These are phyloP conservation scores for Carassius gibelio DNA, from an alignment of 2,113 vertebrate genomes.

Conservation along the genomic window DNA sequence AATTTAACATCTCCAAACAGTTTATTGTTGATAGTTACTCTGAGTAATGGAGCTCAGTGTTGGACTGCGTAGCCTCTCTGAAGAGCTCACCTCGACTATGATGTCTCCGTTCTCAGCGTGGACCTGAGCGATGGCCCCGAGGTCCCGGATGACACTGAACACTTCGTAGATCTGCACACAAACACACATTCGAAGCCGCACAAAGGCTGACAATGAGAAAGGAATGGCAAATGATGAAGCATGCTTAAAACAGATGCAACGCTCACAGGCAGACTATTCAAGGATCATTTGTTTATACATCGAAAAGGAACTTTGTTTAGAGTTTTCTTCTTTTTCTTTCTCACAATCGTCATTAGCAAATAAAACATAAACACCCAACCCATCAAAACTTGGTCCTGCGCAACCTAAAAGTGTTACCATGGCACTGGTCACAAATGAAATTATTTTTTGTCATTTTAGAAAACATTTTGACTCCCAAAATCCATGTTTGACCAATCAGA, in stretches of 20 bases:
- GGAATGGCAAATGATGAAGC: constrained; percentile 5
- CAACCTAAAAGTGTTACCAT: not conserved
- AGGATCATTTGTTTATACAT: constrained; percentile 29
- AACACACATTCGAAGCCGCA: constrained; percentile 20
- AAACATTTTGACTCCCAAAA: not conserved
- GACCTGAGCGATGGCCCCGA: constrained; percentile 95
- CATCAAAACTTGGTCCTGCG: not conserved
- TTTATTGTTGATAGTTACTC: constrained; percentile 17
- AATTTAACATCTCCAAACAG: constrained; percentile 20
- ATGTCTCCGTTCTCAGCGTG: constrained; percentile 97
- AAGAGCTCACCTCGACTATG: constrained; percentile 85
- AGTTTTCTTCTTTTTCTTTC: no score
- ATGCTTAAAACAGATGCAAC: constrained; percentile 56
- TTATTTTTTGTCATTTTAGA: not conserved
- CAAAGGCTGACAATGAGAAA: not conserved
- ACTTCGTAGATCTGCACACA: constrained; percentile 90
- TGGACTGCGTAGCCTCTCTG: not conserved
- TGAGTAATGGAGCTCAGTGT: constrained; percentile 14
- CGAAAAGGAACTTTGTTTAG: not conserved
- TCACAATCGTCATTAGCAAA: not conserved
- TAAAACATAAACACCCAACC: not conserved
- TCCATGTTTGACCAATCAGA: not conserved
- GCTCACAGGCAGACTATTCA: constrained; percentile 37
- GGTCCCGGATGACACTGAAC: constrained; percentile 92
- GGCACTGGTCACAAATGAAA: not conserved